phyloP scores from a whole-genome alignment of 2,888 invertebrate species.

The Aromia moschata region DNA sequence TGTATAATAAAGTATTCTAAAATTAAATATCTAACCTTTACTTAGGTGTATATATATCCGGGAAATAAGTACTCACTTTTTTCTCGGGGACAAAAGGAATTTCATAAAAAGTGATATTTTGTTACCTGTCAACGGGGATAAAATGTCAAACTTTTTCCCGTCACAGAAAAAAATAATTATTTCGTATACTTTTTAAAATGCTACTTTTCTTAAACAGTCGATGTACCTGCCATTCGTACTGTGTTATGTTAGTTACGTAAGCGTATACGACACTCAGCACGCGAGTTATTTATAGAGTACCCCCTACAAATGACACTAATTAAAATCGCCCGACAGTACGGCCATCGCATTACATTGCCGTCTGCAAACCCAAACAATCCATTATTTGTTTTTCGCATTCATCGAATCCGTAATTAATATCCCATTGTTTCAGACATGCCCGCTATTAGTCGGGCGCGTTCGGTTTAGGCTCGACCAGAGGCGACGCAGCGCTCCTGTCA shows the following conservation, averaged over 20 bases:
- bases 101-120: no score
- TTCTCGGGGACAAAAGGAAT: no score
- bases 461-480: slow-evolving; percentile 33
- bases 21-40: no score
- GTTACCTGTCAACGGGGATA: no score
- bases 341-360: not conserved
- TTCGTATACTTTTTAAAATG: no score
- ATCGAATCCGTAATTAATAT: slow-evolving; percentile 23
- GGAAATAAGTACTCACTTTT: no score
- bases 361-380: not conserved
- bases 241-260: slow-evolving; percentile 11
- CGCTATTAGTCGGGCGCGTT: slow-evolving; percentile 36
- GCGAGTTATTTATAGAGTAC: slow-evolving; percentile 7
- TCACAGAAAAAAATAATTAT: no score
- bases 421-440: slow-evolving; percentile 41
- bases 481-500: slow-evolving; percentile 31
- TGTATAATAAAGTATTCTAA: no score
- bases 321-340: not conserved
- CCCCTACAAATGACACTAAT: not conserved
- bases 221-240: not conserved
- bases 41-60: no score
- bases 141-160: no score
- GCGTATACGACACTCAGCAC: not conserved
- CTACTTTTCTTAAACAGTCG: no score
- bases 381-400: slow-evolving; percentile 18